Conservation (phyloP, 2,797 vertebrate species). For the Squalus acanthias region DNA sequence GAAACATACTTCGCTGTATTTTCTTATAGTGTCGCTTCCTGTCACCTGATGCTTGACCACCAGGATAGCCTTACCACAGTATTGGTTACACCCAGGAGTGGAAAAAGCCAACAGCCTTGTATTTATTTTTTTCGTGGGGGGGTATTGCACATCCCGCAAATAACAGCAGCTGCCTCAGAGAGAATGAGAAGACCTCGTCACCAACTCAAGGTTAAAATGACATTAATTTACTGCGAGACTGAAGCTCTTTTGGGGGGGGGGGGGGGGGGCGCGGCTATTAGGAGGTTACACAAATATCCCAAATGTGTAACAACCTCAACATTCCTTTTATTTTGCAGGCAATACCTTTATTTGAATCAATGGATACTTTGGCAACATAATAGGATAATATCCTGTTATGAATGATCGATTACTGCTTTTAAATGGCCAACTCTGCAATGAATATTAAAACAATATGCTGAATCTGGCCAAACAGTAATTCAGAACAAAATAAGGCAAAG, state of each 20-base stretch:
- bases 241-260: background rate
- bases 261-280: too few species aligned
- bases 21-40: background rate
- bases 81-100: background rate
- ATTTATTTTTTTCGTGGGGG: background rate
- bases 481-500: background rate
- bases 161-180: background rate
- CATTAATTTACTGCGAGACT: background rate
- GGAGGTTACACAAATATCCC: background rate
- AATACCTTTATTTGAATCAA: background rate
- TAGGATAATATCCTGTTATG: background rate
- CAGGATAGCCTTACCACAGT: background rate
- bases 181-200: background rate
- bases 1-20: background rate
- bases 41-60: background rate
- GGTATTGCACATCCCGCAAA: background rate
- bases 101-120: background rate
- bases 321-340: background rate
- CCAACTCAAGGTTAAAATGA: background rate
- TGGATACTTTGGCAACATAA: background rate
- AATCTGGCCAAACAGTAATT: background rate
- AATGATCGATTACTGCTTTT: background rate
- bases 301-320: background rate
- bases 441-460: background rate
- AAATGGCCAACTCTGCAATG: background rate